Evolutionary conservation across 2,113 vertebrate species (phyloP).

Genomic region (Myanophis thanlyinensis): DNA sequence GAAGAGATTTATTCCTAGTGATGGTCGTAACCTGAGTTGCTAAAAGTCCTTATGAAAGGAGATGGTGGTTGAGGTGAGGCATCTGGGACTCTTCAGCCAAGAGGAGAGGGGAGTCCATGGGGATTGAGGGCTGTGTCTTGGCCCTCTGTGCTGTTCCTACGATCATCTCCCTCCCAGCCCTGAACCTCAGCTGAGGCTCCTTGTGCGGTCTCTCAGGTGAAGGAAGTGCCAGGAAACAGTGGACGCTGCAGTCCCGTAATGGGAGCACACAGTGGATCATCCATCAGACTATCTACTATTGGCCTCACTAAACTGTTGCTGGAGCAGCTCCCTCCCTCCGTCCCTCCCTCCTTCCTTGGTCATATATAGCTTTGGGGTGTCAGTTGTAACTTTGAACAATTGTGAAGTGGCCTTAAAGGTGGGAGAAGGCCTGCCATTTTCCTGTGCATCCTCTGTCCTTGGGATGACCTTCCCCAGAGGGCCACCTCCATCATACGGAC

Average conservation of each 20-base stretch:
- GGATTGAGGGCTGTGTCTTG: background rate
- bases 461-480: background rate
- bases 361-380: background rate
- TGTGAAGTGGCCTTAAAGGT: background rate
- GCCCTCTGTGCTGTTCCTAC: background rate
- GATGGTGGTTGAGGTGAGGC: background rate
- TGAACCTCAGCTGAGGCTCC: background rate
- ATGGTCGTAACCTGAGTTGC: background rate
- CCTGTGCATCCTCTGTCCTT: background rate
- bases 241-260: background rate
- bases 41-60: background rate
- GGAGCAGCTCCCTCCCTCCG: background rate
- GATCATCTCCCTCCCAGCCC: background rate
- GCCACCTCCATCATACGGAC: background rate
- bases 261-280: background rate
- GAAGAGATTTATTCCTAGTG: background rate
- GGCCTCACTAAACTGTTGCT: background rate
- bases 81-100: background rate
- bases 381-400: background rate
- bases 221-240: background rate
- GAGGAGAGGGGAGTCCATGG: background rate
- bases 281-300: background rate
- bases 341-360: background rate
- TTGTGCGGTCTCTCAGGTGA: background rate
- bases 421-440: background rate